Evolutionary conservation across 1,140 invertebrate species (phyloP), one percentile per base, ranked within the genome.

Genomic region (Dolichoris vasculosae): DNA sequence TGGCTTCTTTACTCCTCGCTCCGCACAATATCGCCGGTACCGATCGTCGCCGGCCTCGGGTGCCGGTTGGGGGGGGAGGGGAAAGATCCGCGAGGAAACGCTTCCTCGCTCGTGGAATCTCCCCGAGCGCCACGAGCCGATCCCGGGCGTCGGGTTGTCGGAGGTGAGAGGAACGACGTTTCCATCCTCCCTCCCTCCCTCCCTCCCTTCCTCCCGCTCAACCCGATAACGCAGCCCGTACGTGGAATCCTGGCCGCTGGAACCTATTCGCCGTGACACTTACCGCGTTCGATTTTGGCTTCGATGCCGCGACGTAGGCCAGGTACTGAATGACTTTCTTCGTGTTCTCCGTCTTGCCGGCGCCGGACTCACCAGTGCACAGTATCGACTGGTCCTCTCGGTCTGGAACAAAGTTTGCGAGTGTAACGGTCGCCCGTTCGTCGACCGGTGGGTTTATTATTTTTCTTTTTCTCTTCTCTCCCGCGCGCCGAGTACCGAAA

Each of bases 241-340:
- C 30, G 7, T 51, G 30, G n/a, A 38, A n/a, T 77, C 30, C n/a
- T 35, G 26, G 38, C 26, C n/a, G 26, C 4, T 43, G 20, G 69
- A 15, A 46, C 4, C 8, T 77, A 11, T 8, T 15, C 11, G 75
- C 40, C 43, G 23, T 67, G 55, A 73, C 13, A 94, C 96, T 96
- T 96, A 98, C 98, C 95, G 98, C 97, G 92, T 98, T 96, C 20
- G 96, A 96, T 94, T 98, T 98, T 78, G 97, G 97, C 93, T 98
- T 98, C 17, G 98, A 99, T 23, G 98, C 98, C 88, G 98, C 99
- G 59, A 99, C 98, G 94, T 98, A 99, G 4, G 99, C 99, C 91
- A 99, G 95, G 95, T 99, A 99, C 94, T 99, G 99, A 91, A 99
- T 99, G 51, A 99, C 99, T 96, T 99, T 99, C 94, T 99, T 99